Evolutionary conservation across 2,113 vertebrate species (phyloP).

Genomic region (Brachyhypopomus occidentalis): DNA sequence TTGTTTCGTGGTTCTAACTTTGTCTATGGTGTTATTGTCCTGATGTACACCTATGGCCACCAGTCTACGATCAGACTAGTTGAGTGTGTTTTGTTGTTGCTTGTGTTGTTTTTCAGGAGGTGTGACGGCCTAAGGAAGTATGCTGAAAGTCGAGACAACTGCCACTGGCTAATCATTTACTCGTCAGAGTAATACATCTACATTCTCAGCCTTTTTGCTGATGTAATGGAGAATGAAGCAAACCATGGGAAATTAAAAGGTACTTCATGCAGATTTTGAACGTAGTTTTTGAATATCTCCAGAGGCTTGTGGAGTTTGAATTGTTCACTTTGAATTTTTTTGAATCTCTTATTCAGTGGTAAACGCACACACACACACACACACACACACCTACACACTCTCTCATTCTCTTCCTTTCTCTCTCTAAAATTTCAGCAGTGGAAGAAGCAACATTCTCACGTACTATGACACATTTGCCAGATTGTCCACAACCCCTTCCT

Average conservation of each 20-base stretch:
- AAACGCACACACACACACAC: too few species aligned
- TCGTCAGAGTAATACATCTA: constrained; percentile 1
- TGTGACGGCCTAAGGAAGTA: neutral
- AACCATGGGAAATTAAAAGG: neutral
- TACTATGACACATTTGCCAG: neutral
- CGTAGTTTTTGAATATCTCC: neutral
- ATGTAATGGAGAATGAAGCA: neutral
- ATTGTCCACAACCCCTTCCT: constrained; percentile 16
- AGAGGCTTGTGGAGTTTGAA: neutral
- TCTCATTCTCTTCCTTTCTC: neutral
- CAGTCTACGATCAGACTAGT: constrained; percentile 15
- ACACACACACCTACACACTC: neutral
- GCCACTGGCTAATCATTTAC: neutral
- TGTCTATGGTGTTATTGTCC: constrained; percentile 8
- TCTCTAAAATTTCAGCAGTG: neutral
- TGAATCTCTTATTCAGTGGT: neutral
- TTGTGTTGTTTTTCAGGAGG: neutral
- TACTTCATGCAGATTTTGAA: neutral
- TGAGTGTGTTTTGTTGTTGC: neutral
- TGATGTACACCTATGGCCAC: constrained; percentile 16
- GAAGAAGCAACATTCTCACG: constrained; percentile 8
- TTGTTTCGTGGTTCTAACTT: constrained; percentile 29
- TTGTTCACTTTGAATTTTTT: constrained; percentile 1
- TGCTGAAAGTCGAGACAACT: neutral
- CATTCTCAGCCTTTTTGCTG: constrained; percentile 3